Conservation (phyloP, 1,140 invertebrate genomes). For the Oryzaephilus surinamensis region DNA sequence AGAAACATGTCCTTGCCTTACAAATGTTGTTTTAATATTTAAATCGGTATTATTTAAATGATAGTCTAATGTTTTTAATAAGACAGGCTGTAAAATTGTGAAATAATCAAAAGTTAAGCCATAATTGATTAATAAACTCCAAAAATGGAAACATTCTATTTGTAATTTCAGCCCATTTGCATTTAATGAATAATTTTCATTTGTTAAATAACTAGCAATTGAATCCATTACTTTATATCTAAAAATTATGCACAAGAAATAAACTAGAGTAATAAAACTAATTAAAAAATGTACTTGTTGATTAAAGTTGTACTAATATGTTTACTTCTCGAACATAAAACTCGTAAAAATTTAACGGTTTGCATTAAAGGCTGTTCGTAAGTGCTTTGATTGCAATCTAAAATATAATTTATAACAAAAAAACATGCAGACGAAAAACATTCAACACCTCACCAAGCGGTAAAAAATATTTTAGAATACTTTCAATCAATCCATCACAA, state of each 20-base stretch:
- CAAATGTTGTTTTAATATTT: slow-evolving; percentile 33
- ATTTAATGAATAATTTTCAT: slow-evolving; percentile 37
- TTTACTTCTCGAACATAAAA: slow-evolving; percentile 38
- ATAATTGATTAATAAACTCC: slow-evolving; percentile 38
- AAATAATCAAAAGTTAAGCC: slow-evolving; percentile 34
- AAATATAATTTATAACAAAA: no score
- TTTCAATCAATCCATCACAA: slow-evolving; percentile 44
- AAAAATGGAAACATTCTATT: slow-evolving; percentile 45
- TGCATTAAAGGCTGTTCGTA: slow-evolving; percentile 38
- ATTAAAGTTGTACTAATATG: slow-evolving; percentile 31
- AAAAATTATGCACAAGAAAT: slow-evolving; percentile 32
- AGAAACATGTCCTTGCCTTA: slow-evolving; percentile 40
- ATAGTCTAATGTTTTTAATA: slow-evolving; percentile 40
- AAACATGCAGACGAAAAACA: neutral
- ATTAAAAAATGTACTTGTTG: slow-evolving; percentile 20
- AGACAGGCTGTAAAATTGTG: slow-evolving; percentile 33
- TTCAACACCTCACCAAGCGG: slow-evolving; percentile 29
- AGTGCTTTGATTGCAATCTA: neutral
- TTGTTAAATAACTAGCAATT: slow-evolving; percentile 38
- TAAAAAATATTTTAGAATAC: slow-evolving; percentile 48
- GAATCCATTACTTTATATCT: slow-evolving; percentile 40
- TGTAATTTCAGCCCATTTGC: slow-evolving; percentile 44
- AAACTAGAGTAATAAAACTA: slow-evolving; percentile 1
- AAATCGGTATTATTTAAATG: slow-evolving; percentile 43
- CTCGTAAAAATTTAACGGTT: slow-evolving; percentile 42